Conservation (phyloP, 2,888 invertebrate genomes). For the Baccha elongata region DNA sequence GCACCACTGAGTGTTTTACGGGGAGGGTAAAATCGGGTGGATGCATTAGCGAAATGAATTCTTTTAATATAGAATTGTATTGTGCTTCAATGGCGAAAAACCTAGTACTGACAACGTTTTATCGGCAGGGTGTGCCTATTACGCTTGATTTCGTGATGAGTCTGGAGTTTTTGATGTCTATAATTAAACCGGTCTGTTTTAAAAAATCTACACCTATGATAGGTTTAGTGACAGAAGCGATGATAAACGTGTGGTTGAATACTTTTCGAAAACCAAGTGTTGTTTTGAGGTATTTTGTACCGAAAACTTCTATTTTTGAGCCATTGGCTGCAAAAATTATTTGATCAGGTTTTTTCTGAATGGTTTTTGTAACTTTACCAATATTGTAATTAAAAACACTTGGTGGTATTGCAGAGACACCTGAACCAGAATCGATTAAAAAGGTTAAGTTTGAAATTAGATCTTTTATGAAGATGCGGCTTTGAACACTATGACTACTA, state of each 20-base stretch:
- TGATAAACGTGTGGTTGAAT: slow-evolving; percentile 35
- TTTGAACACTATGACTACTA: not conserved
- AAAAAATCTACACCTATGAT: too few relatives aligned
- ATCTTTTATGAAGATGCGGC: slow-evolving; percentile 36
- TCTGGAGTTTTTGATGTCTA: slow-evolving; percentile 33
- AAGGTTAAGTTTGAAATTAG: slow-evolving; percentile 11
- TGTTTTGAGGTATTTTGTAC: not conserved
- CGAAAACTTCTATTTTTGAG: slow-evolving; percentile 27
- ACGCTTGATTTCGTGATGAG: too few relatives aligned
- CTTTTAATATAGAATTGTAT: not conserved
- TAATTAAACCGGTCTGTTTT: too few relatives aligned
- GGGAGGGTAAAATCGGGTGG: too few relatives aligned
- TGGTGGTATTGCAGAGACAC: too few relatives aligned
- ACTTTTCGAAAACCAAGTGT: slow-evolving; percentile 21
- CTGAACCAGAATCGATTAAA: slow-evolving; percentile 34
- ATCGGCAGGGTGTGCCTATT: too few relatives aligned
- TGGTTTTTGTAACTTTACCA: not conserved
- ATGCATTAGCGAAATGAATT: not conserved
- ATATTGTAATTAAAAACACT: too few relatives aligned
- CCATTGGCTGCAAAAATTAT: slow-evolving; percentile 37
- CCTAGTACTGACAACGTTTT: slow-evolving; percentile 1
- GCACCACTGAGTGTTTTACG: too few relatives aligned
- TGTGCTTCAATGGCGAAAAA: slow-evolving; percentile 8
- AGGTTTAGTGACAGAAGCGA: slow-evolving; percentile 43
- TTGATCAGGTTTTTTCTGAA: not conserved